Percentiles rank a stretch among this genome's conserved stretches.
Evolutionary conservation across 1,140 invertebrate genomes (phyloP).

Genomic region (Microplitis demolitor): DNA sequence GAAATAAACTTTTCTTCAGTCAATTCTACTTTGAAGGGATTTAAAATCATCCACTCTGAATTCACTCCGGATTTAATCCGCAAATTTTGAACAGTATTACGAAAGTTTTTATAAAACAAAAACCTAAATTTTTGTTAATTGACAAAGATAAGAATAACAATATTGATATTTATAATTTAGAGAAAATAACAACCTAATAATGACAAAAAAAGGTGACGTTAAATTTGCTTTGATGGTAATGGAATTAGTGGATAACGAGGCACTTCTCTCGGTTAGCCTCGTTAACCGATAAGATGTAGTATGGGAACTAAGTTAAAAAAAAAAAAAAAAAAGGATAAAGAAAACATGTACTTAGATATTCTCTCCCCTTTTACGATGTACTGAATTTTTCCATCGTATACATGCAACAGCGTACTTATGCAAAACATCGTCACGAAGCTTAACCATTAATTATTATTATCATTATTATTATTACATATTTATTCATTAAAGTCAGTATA

Average conservation of each 20-base stretch:
- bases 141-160: neutral
- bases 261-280: slow-evolving; percentile 39
- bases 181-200: neutral
- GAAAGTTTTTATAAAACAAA: no score
- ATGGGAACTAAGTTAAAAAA: neutral
- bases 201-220: slow-evolving; percentile 8
- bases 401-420: slow-evolving; percentile 30
- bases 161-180: neutral
- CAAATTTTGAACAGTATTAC: no score
- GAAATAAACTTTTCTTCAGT: no score
- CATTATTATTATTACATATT: neutral
- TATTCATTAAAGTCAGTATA: neutral
- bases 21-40: no score
- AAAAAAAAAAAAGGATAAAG: slow-evolving; percentile 4
- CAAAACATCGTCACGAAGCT: slow-evolving; percentile 9
- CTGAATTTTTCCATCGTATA: slow-evolving; percentile 16
- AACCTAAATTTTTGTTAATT: no score
- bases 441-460: neutral
- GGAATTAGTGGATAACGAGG: slow-evolving; percentile 48
- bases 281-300: slow-evolving; percentile 42
- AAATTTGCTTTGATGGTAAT: slow-evolving; percentile 41
- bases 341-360: neutral
- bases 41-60: no score
- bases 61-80: no score
- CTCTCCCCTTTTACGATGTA: neutral